A percentile compares a stretch with the other conserved stretches of the same genome.
Conservation (phyloP, 1,140 invertebrate species). For the Brachionus plicatilis region DNA sequence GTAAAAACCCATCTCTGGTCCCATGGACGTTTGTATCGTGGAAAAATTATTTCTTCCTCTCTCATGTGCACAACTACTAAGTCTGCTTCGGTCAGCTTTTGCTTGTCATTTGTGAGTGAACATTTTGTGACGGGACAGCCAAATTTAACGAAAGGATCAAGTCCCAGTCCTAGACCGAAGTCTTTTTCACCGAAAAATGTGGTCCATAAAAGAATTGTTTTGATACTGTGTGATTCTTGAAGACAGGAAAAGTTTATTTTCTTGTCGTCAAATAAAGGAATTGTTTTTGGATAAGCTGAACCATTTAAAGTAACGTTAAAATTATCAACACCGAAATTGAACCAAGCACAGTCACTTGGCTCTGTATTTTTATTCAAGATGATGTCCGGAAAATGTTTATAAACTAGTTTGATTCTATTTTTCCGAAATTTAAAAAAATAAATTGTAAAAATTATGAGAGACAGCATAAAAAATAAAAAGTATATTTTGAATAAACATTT, state of each 20-base stretch:
- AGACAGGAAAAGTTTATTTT: not conserved
- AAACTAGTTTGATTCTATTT: not conserved
- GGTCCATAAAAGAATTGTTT: slow-evolving; percentile 29
- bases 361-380: not conserved
- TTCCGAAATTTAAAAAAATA: not conserved
- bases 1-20: slow-evolving; percentile 16
- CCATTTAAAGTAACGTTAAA: not conserved
- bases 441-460: not conserved
- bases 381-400: not conserved
- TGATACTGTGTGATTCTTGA: not conserved
- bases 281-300: not conserved
- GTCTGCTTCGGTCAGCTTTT: not conserved
- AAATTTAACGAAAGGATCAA: slow-evolving; percentile 5
- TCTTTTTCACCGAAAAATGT: slow-evolving; percentile 10
- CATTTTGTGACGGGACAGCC: slow-evolving; percentile 23
- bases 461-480: not conserved
- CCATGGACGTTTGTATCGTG: not conserved
- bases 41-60: not conserved
- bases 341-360: not conserved
- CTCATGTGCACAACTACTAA: slow-evolving; percentile 36
- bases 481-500: not conserved
- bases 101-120: not conserved
- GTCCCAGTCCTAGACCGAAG: not conserved
- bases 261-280: not conserved
- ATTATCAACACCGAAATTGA: not conserved